Evolutionary conservation across 92 coral and sea anemone genomes (phyloP), one percentile per base, ranked within the genome.

Genomic region (Umimayanthus kanabou): DNA sequence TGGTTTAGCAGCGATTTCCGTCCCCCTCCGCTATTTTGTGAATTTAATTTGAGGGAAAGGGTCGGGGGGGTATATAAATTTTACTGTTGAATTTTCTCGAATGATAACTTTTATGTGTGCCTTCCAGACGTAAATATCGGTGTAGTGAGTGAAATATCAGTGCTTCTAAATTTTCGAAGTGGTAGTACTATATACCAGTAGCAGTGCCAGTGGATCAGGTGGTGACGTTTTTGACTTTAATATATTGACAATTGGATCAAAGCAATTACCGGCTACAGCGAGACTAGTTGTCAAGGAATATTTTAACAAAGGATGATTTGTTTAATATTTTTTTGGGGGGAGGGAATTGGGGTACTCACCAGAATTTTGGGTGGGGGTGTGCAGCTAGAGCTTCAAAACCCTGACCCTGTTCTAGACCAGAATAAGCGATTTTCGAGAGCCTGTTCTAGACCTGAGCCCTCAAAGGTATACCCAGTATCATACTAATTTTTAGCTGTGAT

Each of bases 221-320:
- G 75, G 75, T 70, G 39, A 70, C 39, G 75, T 70, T 70, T 70
- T 70, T 70, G 71, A 65, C 39, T 70, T 5, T 70, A 70, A 70
- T 70, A 70, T 70, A 65, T 65, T 65, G 71, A 65, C 71, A 65
- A 65, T 65, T 65, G 73, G 73, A 66, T 66, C 26, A 66, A 66
- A 20, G 73, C 29, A 29, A 66, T 66, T 66, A 66, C 73, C 26
- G 73, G 73, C 73, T 71, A 28, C 75, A 71, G 75, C 16, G 39
- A 71, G 75, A 71, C 39, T 71, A 71, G 75, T 71, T 71, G 75
- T 71, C 75, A 71, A 71, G 75, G 75, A 71, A 71, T 71, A 71
- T 71, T 71, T 71, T 71, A 71, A 71, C 75, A 71, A 40, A 71
- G 75, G 26, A 71, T 71, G 40, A 71, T 71, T 71, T 71, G 75